A percentile compares a stretch with the other conserved stretches of the same genome.
Conservation (phyloP, 2,797 vertebrate genomes). For the Apogon talboti region DNA sequence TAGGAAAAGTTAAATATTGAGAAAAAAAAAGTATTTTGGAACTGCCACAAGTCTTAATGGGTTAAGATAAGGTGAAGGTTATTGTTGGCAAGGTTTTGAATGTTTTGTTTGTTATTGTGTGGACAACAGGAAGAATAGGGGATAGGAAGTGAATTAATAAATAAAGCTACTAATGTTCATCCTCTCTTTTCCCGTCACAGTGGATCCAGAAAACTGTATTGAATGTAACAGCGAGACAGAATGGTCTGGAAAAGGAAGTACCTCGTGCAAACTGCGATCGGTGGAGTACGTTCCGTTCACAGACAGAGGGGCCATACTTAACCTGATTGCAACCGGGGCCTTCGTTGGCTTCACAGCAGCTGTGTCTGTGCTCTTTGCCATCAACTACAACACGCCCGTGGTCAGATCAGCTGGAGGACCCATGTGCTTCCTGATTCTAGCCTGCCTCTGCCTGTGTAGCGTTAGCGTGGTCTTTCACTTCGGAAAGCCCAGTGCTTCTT, state of each 20-base stretch:
- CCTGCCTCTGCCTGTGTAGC: conserved; percentile 73
- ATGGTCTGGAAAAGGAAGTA: conserved; percentile 83
- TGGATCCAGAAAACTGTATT: conserved; percentile 63
- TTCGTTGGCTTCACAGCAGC: conserved; percentile 71
- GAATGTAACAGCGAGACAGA: conserved; percentile 71
- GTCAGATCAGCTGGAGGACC: conserved; percentile 88
- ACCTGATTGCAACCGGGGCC: conserved; percentile 59
- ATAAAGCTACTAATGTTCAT: not conserved
- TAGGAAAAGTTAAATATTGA: no score
- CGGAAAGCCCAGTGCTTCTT: conserved; percentile 69
- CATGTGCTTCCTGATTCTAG: conserved; percentile 88
- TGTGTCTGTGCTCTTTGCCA: conserved; percentile 77
- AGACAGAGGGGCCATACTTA: conserved; percentile 64
- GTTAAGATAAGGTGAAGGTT: no score
- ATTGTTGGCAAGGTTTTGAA: no score
- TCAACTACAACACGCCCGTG: conserved; percentile 83
- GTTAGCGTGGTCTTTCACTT: conserved; percentile 84
- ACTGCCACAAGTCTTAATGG: no score
- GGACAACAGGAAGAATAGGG: no score
- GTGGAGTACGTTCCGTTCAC: conserved; percentile 79
- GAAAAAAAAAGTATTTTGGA: no score
- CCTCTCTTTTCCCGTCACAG: conserved; percentile 53
- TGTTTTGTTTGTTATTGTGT: no score
- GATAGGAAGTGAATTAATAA: no score
- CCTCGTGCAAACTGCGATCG: conserved; percentile 75